Conservation (phyloP, 2,113 vertebrate genomes). For the Panurus biarmicus region DNA sequence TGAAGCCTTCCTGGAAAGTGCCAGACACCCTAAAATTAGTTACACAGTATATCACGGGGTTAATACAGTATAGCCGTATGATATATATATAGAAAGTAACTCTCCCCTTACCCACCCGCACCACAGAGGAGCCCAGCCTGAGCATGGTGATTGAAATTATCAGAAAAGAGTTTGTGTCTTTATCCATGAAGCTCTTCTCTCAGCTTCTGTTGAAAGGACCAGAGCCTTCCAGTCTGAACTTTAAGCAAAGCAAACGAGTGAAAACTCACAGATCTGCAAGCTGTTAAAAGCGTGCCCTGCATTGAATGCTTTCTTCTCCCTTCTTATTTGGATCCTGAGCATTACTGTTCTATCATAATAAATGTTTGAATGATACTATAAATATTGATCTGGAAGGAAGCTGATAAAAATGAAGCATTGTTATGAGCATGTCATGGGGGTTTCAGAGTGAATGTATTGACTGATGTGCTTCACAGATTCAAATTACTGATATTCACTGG, state of each 20-base stretch:
- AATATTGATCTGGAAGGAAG: slow-evolving; percentile 65
- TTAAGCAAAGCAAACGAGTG: neutral
- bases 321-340: neutral
- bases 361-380: slow-evolving; percentile 60
- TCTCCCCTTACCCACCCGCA: neutral
- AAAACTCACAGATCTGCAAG: neutral
- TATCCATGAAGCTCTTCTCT: neutral
- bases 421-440: slow-evolving; percentile 14
- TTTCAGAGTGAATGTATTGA: slow-evolving; percentile 63
- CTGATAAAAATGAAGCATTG: slow-evolving; percentile 63
- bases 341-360: neutral
- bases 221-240: neutral
- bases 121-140: neutral
- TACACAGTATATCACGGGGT: too few species aligned
- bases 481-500: slow-evolving; percentile 63
- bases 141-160: neutral
- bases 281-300: neutral
- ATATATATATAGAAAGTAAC: too few species aligned
- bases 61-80: too few species aligned
- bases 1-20: too few species aligned
- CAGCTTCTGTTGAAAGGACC: neutral
- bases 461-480: slow-evolving; percentile 66
- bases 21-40: too few species aligned
- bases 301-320: neutral
- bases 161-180: neutral